phyloP scores from a whole-genome alignment of 2,797 vertebrate species.

The Smutsia temminckii region DNA sequence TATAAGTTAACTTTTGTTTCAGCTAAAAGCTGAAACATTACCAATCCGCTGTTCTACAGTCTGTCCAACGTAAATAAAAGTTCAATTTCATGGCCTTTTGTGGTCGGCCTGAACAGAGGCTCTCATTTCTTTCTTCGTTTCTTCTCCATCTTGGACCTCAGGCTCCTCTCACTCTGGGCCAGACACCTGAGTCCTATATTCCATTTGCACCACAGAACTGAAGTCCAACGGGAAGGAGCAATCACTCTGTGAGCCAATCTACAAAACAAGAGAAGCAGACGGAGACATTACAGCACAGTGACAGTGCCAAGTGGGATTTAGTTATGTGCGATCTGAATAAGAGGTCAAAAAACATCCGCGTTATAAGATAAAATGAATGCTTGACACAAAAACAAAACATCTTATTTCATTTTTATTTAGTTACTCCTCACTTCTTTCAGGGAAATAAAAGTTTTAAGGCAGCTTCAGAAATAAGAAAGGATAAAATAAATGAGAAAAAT shows the following conservation, averaged over 20 bases:
- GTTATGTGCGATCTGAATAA: neutral
- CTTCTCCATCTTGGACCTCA: constrained; percentile 94
- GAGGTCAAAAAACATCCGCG: neutral
- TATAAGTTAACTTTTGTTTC: constrained; percentile 81
- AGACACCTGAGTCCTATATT: constrained; percentile 82
- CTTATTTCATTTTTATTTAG: neutral
- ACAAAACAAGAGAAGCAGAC: constrained; percentile 14
- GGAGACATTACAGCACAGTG: neutral
- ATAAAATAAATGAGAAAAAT: neutral
- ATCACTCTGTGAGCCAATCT: constrained; percentile 66
- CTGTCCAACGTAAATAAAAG: constrained; percentile 79
- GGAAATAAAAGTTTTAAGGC: neutral
- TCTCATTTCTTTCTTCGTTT: constrained; percentile 99
- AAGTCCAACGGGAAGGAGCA: constrained; percentile 41
- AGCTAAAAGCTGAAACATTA: constrained; percentile 77
- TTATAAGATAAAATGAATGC: neutral
- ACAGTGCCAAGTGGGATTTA: neutral
- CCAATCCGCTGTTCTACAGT: constrained; percentile 77
- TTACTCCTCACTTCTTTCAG: neutral
- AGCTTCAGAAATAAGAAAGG: neutral
- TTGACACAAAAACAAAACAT: neutral
- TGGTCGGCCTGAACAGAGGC: constrained; percentile 85
- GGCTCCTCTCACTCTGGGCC: constrained; percentile 87
- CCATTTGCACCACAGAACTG: constrained; percentile 86
- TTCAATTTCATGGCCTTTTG: constrained; percentile 89